Evolutionary conservation across 1,140 invertebrate genomes (phyloP).

Genomic region (Hermatobates lingyangjiaoensis): DNA sequence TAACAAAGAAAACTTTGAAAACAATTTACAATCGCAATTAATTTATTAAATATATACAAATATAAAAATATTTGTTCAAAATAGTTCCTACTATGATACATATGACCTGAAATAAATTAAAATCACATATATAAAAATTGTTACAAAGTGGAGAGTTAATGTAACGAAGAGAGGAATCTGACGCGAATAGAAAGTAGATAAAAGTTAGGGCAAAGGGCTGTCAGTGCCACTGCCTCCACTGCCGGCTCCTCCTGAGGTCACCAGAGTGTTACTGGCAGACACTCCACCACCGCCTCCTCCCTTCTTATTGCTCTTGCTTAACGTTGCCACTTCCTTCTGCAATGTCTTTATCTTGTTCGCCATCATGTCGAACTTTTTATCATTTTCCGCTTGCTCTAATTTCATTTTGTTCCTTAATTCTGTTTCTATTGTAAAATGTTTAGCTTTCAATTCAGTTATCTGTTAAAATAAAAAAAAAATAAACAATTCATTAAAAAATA

Average conservation of each 20-base stretch:
- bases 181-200: too few relatives aligned
- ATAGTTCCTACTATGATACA: too few relatives aligned
- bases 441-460: conserved; percentile 85
- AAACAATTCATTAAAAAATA: too few relatives aligned
- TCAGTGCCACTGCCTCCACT: conserved; percentile 45
- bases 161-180: too few relatives aligned
- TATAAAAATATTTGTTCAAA: too few relatives aligned
- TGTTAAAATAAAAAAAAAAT: too few relatives aligned
- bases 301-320: conserved; percentile 61
- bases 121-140: too few relatives aligned
- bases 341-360: conserved; percentile 56
- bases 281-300: conserved; percentile 23
- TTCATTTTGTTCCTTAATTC: conserved; percentile 73
- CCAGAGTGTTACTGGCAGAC: conserved; percentile 17
- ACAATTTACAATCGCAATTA: too few relatives aligned
- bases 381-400: conserved; percentile 55
- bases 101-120: too few relatives aligned
- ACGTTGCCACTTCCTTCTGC: conserved; percentile 63
- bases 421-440: conserved; percentile 70
- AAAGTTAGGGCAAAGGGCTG: conserved; percentile 31
- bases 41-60: too few relatives aligned
- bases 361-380: conserved; percentile 56
- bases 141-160: too few relatives aligned
- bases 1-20: too few relatives aligned
- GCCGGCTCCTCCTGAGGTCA: conserved; percentile 10